Evolutionary conservation across 2,888 invertebrate genomes (phyloP).

Genomic region (Harpagoxenus sublaevis): DNA sequence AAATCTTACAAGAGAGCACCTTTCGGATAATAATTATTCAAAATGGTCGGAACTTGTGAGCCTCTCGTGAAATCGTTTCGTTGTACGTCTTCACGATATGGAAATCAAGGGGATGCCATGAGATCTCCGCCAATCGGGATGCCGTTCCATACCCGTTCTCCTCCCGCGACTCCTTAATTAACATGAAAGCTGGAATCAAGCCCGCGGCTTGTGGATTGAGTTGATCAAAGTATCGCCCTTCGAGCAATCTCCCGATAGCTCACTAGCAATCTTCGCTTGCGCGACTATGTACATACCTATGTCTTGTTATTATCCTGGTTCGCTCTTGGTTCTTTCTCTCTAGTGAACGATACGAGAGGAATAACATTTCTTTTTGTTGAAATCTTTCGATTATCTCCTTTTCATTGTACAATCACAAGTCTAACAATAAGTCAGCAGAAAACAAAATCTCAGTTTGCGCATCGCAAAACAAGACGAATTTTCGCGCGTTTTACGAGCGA

Average conservation of each 20-base stretch:
- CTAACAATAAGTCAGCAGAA: neutral
- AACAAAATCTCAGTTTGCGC: neutral
- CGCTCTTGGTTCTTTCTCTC: constrained; percentile 14
- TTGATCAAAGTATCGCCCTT: constrained; percentile 37
- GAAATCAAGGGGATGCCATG: constrained; percentile 54
- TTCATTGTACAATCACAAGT: neutral
- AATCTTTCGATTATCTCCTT: neutral
- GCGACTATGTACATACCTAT: constrained; percentile 22
- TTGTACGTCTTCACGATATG: neutral
- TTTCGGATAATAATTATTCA: constrained; percentile 21
- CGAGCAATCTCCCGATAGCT: constrained; percentile 25
- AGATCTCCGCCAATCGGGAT: neutral
- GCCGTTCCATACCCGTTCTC: neutral
- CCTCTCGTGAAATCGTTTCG: neutral
- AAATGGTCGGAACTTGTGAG: neutral
- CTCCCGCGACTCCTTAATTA: constrained; percentile 44
- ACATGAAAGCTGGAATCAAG: constrained; percentile 46
- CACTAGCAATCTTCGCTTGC: constrained; percentile 52
- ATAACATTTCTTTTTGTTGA: constrained; percentile 24
- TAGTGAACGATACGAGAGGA: neutral
- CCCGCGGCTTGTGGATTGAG: constrained; percentile 35
- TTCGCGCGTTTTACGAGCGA: neutral
- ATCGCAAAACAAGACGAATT: neutral
- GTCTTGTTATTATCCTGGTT: constrained; percentile 36
- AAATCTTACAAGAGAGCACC: neutral